phyloP scores from a whole-genome alignment of 2,797 vertebrate species.

The Orientallactaga sibirica region DNA sequence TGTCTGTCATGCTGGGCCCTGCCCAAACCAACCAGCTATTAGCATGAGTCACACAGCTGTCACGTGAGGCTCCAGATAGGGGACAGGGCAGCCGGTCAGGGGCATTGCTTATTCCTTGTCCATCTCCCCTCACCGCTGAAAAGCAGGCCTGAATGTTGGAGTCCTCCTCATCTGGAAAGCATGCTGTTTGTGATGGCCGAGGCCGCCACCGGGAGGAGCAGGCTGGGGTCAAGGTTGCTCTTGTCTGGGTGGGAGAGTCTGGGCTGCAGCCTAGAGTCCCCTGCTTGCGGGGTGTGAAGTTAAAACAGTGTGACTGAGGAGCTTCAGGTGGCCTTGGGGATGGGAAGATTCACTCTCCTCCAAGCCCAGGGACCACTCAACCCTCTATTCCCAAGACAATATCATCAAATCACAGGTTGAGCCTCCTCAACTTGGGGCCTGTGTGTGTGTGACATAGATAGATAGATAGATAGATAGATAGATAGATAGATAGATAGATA shows the following conservation, averaged over 20 bases:
- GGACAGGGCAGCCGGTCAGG: no score
- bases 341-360: not conserved
- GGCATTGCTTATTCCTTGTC: no score
- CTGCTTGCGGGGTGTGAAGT: not conserved
- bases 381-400: not conserved
- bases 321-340: not conserved
- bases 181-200: not conserved
- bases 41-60: no score
- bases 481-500: no score
- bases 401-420: not conserved
- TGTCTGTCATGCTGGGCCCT: accelerated
- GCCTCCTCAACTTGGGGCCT: no score
- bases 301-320: not conserved
- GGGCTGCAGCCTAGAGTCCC: not conserved
- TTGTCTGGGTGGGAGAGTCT: not conserved
- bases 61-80: no score
- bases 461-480: no score
- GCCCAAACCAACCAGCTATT: not conserved
- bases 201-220: not conserved
- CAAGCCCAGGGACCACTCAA: no score
- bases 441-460: no score
- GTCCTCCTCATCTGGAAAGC: not conserved
- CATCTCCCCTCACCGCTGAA: not conserved
- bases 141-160: not conserved
- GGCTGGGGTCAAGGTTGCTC: not conserved